Conservation (phyloP, 1,140 invertebrate species). For the Akabosia matsudoensis region DNA sequence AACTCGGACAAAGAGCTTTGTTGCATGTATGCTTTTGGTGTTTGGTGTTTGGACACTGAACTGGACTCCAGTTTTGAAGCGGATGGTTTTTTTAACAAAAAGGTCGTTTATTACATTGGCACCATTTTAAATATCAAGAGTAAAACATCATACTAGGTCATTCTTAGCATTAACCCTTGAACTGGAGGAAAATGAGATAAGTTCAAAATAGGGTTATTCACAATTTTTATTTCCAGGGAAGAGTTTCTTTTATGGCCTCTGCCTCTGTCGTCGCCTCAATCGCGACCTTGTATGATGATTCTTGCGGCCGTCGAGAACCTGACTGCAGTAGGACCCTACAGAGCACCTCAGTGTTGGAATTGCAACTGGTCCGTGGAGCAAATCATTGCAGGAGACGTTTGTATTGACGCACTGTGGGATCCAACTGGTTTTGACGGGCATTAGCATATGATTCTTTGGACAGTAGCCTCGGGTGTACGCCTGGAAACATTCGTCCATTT, state of each 20-base stretch:
- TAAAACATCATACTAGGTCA: too few relatives aligned
- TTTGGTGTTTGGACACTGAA: too few relatives aligned
- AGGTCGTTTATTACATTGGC: too few relatives aligned
- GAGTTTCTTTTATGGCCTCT: too few relatives aligned
- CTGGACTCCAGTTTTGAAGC: too few relatives aligned
- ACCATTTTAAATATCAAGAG: too few relatives aligned
- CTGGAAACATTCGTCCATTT: not conserved
- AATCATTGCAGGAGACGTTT: not conserved
- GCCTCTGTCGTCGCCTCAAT: not conserved
- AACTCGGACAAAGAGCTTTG: too few relatives aligned
- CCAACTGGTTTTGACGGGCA: not conserved
- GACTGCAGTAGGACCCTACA: not conserved
- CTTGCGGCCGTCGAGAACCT: not conserved
- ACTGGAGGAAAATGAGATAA: not conserved
- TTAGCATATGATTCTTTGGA: not conserved
- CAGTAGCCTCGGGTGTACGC: not conserved
- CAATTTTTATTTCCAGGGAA: not conserved
- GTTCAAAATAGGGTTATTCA: not conserved
- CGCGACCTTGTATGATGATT: not conserved
- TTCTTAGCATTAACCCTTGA: too few relatives aligned
- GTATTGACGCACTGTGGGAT: constrained; percentile 4
- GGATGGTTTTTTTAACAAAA: too few relatives aligned
- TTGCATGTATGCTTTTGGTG: too few relatives aligned
- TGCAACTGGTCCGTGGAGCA: not conserved
- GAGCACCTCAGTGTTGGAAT: constrained; percentile 13